Conservation (phyloP, 2,888 invertebrate species). For the Criorhina ranunculi region DNA sequence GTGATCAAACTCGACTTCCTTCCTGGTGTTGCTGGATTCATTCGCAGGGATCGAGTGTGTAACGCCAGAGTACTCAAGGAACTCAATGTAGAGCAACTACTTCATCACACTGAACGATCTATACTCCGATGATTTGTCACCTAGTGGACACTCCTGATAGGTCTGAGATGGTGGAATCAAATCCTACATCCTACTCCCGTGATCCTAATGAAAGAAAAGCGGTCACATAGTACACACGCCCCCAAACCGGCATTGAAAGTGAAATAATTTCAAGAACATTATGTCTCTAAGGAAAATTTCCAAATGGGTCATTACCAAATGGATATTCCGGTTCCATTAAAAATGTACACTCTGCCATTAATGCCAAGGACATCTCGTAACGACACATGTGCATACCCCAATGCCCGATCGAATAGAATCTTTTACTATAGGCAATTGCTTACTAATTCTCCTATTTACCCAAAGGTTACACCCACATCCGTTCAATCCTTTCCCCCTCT, state of each 20-base stretch:
- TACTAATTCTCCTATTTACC: conserved; percentile 45
- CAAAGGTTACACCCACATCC: conserved; percentile 32
- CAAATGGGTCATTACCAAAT: neutral
- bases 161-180: too few species aligned
- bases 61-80: too few species aligned
- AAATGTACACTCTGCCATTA: neutral
- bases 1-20: too few species aligned
- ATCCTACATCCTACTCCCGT: too few species aligned
- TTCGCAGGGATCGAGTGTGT: too few species aligned
- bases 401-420: conserved; percentile 19
- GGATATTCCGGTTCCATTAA: conserved; percentile 13
- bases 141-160: too few species aligned
- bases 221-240: too few species aligned
- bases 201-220: too few species aligned
- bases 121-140: too few species aligned
- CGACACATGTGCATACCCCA: conserved; percentile 10
- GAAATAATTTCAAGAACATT: neutral
- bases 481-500: neutral
- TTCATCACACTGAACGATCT: too few species aligned
- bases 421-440: conserved; percentile 28
- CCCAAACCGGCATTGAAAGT: neutral
- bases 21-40: too few species aligned
- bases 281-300: neutral
- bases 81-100: too few species aligned
- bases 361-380: conserved; percentile 5